Conservation (phyloP, 2,797 vertebrate genomes). For the Danio tinwini region DNA sequence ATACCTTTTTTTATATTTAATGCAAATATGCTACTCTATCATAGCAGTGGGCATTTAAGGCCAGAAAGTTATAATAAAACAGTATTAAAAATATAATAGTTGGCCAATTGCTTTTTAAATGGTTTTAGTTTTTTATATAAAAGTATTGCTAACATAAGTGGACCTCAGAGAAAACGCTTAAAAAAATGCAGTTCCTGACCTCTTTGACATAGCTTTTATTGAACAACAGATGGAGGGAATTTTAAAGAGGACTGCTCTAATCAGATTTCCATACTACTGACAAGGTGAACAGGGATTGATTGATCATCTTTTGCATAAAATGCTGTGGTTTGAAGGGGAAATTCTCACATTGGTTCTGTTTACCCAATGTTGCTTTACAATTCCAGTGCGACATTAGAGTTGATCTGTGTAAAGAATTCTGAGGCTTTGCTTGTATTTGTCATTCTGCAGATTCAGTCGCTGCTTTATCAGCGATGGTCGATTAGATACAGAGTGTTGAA, state of each 20-base stretch:
- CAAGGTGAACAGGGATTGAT: not conserved
- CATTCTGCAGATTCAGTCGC: constrained; percentile 6
- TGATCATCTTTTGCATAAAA: not conserved
- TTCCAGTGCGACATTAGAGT: not conserved
- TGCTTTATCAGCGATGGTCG: constrained; percentile 26
- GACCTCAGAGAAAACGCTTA: not conserved
- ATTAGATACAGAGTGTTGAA: constrained; percentile 35
- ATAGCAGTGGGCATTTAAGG: too few relatives aligned
- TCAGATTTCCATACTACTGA: not conserved
- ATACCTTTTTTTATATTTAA: too few relatives aligned
- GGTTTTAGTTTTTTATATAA: not conserved
- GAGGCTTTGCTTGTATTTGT: not conserved
- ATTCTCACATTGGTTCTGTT: not conserved
- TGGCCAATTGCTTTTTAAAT: too few relatives aligned
- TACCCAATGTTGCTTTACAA: not conserved
- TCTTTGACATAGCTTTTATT: not conserved
- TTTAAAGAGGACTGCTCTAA: not conserved
- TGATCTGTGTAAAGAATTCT: constrained; percentile 6
- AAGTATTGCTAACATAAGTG: not conserved
- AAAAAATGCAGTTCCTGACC: not conserved
- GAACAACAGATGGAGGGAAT: not conserved
- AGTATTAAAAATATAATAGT: too few relatives aligned
- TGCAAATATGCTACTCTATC: too few relatives aligned
- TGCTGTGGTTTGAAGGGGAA: not conserved
- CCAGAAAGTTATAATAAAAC: too few relatives aligned